Evolutionary conservation across 2,113 vertebrate species (phyloP), one percentile per base, ranked within the genome.

Genomic region (Alexandromys fortis): DNA sequence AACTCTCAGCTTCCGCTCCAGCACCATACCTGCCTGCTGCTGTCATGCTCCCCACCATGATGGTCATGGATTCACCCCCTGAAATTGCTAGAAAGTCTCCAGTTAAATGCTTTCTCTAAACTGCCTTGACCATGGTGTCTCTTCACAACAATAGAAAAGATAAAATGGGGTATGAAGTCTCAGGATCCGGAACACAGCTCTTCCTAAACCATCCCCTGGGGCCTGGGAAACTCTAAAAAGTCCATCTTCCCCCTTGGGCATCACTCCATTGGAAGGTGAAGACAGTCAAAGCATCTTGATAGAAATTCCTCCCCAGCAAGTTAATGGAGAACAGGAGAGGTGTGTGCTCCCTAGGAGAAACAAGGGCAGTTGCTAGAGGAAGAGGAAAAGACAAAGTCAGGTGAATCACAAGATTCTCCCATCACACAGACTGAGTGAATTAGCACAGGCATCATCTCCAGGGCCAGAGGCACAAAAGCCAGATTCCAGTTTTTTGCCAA

Each of bases 371-470:
- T n/a, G 3, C 38, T 30, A 30, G 9, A 28, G 73, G 35, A 82
- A 65, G n/a, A 52, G 61, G 35, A n/a, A 49, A 81, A 16, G 8
- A 0, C 0, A 11, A 17, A 24, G 9, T 8, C 47, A 58, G 16
- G 35, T 19, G 49, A 94, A 55, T 7, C 17, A 58, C 45, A 7
- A 63, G 24, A 0, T 33, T 47, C 30, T 3, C 35, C 45, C 19
- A 30, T 38, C 35, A 35, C 22, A 2, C 19, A 90, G 63, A 28
- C 1, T 5, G 4, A 30, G 1, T 75, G 11, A 68, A 3, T 45
- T 26, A 5, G n/a, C 33, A 45, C 0, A 17, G 4, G 30, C 16
- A 11, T 30, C 3, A 0, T 19, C 12, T 22, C 42, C 2, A 1
- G 38, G 35, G 1, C 42, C 6, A 35, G 0, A n/a, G 75, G 47